These are phyloP conservation scores for Malurus splendens DNA, from an alignment of 2,797 vertebrate species.

Conservation along the genomic window DNA sequence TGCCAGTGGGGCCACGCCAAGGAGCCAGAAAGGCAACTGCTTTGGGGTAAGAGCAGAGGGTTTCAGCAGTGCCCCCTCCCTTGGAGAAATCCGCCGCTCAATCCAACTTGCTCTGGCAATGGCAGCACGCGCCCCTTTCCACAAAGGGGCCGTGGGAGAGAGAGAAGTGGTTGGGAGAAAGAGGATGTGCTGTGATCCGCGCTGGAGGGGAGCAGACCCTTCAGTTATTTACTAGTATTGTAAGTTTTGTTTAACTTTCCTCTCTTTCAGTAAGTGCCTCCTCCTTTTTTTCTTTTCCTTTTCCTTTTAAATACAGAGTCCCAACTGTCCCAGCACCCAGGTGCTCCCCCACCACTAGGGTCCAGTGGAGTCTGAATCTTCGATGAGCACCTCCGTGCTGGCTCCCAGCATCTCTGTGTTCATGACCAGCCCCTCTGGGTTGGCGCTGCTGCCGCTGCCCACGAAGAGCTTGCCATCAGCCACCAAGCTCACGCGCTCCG, in stretches of 20 bases:
- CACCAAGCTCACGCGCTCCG: slow-evolving; percentile 71
- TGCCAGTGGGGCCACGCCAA: slow-evolving; percentile 12
- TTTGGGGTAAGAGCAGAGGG: slow-evolving; percentile 26
- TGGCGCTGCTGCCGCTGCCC: slow-evolving; percentile 60
- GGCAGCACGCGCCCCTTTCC: slow-evolving; percentile 55
- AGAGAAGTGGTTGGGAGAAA: slow-evolving; percentile 29
- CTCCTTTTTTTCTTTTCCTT: slow-evolving; percentile 2
- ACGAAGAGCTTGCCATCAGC: slow-evolving; percentile 75
- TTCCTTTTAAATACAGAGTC: slow-evolving; percentile 73
- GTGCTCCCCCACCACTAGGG: slow-evolving; percentile 66
- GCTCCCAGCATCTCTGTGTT: slow-evolving; percentile 78
- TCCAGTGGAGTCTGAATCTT: slow-evolving; percentile 78
- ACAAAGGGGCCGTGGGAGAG: slow-evolving; percentile 36
- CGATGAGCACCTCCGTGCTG: slow-evolving; percentile 79
- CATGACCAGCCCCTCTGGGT: slow-evolving; percentile 72
- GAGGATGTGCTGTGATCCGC: slow-evolving; percentile 66
- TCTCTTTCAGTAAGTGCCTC: slow-evolving; percentile 58
- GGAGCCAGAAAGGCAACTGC: slow-evolving; percentile 57
- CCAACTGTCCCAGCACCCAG: slow-evolving; percentile 58
- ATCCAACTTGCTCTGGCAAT: slow-evolving; percentile 54
- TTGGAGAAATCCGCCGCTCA: slow-evolving; percentile 37
- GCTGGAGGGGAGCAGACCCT: slow-evolving; percentile 70
- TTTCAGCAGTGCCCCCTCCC: slow-evolving; percentile 4
- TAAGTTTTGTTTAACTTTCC: slow-evolving; percentile 69
- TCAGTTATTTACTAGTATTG: slow-evolving; percentile 74